Evolutionary conservation across 2,797 vertebrate species (phyloP).

Genomic region (Podarcis siculus): DNA sequence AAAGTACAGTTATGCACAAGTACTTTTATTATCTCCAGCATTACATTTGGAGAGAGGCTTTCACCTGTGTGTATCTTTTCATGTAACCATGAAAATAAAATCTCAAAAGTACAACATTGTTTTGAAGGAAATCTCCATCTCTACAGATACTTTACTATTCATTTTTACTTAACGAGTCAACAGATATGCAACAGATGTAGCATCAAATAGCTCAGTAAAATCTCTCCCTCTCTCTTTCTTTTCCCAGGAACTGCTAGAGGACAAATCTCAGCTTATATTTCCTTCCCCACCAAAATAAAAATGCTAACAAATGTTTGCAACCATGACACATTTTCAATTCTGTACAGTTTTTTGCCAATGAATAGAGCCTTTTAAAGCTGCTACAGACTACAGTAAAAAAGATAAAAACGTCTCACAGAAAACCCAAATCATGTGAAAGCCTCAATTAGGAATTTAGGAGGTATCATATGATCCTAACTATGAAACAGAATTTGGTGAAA

Average conservation of each 20-base stretch:
- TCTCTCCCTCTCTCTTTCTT: neutral
- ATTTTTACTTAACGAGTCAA: neutral
- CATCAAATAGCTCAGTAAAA: neutral
- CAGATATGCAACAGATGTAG: neutral
- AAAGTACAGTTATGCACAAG: no score
- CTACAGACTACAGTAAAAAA: neutral
- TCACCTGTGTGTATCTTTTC: neutral
- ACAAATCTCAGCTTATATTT: neutral
- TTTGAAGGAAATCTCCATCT: neutral
- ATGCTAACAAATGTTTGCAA: slow-evolving; percentile 16
- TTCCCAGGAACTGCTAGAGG: slow-evolving; percentile 16
- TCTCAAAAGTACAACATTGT: neutral
- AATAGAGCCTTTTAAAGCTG: slow-evolving; percentile 25
- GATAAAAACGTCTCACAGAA: slow-evolving; percentile 15
- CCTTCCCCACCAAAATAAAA: slow-evolving; percentile 5
- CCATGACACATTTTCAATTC: slow-evolving; percentile 21
- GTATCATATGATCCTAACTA: slow-evolving; percentile 14
- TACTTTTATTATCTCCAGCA: no score
- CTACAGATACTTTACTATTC: neutral
- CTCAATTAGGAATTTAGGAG: neutral
- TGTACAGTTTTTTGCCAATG: neutral
- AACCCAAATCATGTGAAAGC: slow-evolving; percentile 5
- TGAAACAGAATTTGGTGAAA: neutral
- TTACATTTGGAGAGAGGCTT: no score
- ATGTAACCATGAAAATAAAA: no score